Base-by-base conservation (phyloP, 1,140 invertebrate genomes). In the Zaprionus davidi region DNA sequence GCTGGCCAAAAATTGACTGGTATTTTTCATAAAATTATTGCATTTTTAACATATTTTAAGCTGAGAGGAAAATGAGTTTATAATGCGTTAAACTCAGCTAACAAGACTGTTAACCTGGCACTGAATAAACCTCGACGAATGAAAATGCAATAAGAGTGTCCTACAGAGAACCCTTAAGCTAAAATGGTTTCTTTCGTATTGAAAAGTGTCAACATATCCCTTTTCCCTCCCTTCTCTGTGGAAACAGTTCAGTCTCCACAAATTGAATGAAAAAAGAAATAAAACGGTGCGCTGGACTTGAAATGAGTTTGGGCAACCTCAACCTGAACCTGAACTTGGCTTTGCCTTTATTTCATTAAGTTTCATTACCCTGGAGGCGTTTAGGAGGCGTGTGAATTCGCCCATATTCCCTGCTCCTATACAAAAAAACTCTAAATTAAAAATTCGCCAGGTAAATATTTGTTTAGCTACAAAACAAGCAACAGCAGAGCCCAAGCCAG, bases 371-470 rank as follows among this genome's bases (percentile, higher is more conserved):
- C 38, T 36, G 53, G 20, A 38, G 57, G n/a, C 22, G 63, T 22
- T 58, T 13, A 34, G 56, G 64, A 64, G 53, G 63, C 36, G 31
- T 46, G 80, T 69, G 60, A 65, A 62, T 83, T 69, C 71, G 77
- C 41, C n/a, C 41, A 84, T 83, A 81, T 70, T 69, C 36, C 46
- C 65, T 60, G 72, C 24, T 57, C 67, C 66, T 65, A 70, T 68
- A 76, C 74, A 57, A 24, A 34, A 84, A 75, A 81, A 62, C 58
- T 56, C 58, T 78, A 84, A 84, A 85, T 84, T 84, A 85, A 85
- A 84, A 85, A 76, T 70, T 65, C 82, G 46, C 60, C 62, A 71
- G 49, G 78, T 51, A 85, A 84, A 84, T 81, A 84, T 84, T 84
- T 85, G 59, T 51, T 74, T 57, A 71, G 74, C 74, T 24, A 22